phyloP scores from a whole-genome alignment of 2,888 invertebrate genomes.

The Neoitamus cyanurus region DNA sequence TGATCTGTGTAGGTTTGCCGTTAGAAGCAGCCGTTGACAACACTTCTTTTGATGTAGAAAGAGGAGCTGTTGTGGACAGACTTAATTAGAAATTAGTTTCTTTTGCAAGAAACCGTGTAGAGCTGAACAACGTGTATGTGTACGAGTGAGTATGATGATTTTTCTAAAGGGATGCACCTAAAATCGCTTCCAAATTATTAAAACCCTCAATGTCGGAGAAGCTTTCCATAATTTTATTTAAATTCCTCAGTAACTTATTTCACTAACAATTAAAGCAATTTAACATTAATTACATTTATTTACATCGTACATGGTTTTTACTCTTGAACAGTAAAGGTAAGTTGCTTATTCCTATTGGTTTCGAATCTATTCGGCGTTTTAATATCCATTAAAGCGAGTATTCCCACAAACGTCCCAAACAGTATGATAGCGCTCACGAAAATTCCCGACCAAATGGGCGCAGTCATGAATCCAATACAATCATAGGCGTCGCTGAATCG shows the following conservation, averaged over 20 bases:
- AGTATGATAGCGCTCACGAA: constrained; percentile 82
- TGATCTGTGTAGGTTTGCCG: too few species aligned
- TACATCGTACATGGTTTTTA: constrained; percentile 63
- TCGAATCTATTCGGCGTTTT: constrained; percentile 97
- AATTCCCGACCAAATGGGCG: constrained; percentile 92
- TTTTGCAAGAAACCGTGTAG: too few species aligned
- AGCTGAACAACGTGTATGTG: too few species aligned
- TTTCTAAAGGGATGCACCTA: background rate
- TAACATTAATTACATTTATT: background rate
- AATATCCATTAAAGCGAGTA: constrained; percentile 90
- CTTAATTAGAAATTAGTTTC: too few species aligned
- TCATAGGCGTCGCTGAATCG: constrained; percentile 84
- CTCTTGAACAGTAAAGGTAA: constrained; percentile 83
- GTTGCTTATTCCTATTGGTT: constrained; percentile 92
- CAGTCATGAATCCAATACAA: constrained; percentile 90
- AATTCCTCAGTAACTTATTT: background rate
- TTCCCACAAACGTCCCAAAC: constrained; percentile 81
- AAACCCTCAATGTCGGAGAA: background rate
- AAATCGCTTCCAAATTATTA: background rate
- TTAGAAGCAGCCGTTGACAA: too few species aligned
- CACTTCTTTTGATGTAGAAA: too few species aligned
- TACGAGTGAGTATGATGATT: too few species aligned
- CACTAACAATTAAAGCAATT: background rate
- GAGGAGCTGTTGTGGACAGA: too few species aligned
- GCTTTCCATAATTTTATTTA: background rate